These are phyloP conservation scores for Caenorhabditis latens DNA, from an alignment of 1,140 invertebrate species.

Conservation along the genomic window DNA sequence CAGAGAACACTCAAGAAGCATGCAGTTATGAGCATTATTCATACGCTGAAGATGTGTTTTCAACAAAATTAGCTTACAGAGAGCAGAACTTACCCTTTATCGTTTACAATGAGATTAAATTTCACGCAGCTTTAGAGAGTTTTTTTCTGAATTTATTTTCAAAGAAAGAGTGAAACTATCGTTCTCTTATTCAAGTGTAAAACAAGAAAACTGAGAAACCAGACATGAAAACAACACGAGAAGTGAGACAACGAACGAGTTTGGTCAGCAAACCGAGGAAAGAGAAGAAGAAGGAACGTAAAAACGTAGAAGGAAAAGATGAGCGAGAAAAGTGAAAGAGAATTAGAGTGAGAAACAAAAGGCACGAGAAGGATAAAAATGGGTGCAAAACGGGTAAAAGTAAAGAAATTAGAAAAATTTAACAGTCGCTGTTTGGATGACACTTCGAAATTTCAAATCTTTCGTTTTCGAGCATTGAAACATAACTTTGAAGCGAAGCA, in stretches of 20 bases:
- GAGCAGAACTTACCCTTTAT: too few relatives aligned
- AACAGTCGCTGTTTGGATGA: too few relatives aligned
- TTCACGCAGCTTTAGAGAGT: too few relatives aligned
- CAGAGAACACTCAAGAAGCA: slow-evolving; percentile 7
- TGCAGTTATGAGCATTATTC: background rate
- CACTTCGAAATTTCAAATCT: too few relatives aligned
- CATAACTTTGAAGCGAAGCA: too few relatives aligned
- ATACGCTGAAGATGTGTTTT: too few relatives aligned
- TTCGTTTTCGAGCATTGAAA: too few relatives aligned
- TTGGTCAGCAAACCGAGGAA: background rate
- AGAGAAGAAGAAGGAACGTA: slow-evolving; percentile 1
- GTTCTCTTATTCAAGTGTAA: background rate
- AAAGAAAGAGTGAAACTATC: too few relatives aligned
- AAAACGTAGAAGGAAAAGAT: slow-evolving; percentile 3
- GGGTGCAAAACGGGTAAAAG: background rate
- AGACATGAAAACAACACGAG: background rate
- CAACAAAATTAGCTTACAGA: too few relatives aligned
- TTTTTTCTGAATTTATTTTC: too few relatives aligned
- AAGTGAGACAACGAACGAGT: background rate
- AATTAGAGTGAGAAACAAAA: slow-evolving; percentile 11
- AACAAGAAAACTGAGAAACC: background rate
- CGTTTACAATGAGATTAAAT: too few relatives aligned
- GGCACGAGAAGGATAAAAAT: background rate
- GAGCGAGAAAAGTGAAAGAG: background rate
- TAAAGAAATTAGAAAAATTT: too few relatives aligned